These are phyloP conservation scores for Sterrhoptilus dennistouni DNA, from an alignment of 2,113 vertebrate species.

Conservation along the genomic window DNA sequence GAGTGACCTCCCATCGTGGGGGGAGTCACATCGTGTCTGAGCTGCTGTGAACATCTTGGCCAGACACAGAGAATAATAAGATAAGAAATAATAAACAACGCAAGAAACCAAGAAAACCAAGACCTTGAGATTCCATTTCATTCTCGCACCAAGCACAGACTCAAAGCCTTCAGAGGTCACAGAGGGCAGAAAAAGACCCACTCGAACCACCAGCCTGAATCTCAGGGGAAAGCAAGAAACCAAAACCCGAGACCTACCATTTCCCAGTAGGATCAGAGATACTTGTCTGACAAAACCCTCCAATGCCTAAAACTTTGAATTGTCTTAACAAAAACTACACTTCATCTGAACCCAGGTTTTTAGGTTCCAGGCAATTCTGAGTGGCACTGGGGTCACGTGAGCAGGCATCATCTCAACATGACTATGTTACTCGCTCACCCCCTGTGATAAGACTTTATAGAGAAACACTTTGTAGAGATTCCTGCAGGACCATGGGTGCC, in stretches of 20 bases:
- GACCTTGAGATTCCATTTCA: no score
- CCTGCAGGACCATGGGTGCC: background rate
- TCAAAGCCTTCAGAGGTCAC: no score
- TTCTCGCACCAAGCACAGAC: no score
- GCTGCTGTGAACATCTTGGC: no score
- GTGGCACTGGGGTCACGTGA: background rate
- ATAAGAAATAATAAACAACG: no score
- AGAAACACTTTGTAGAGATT: background rate
- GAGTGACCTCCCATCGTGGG: no score
- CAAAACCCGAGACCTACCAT: background rate
- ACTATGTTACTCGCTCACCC: background rate
- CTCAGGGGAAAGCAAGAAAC: no score
- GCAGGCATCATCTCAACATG: background rate
- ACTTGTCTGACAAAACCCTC: background rate
- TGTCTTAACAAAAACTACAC: background rate
- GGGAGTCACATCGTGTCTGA: no score
- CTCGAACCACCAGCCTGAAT: no score
- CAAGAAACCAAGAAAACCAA: no score
- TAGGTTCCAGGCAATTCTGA: background rate
- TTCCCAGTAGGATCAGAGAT: background rate
- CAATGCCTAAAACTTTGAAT: background rate
- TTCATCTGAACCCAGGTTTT: background rate
- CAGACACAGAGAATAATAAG: no score
- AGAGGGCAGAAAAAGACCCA: no score
- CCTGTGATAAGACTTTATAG: background rate